Percentiles rank a stretch among this genome's conserved stretches.
These are phyloP conservation scores for Prunella fulvescens DNA, from an alignment of 2,113 vertebrate genomes.

Conservation along the genomic window DNA sequence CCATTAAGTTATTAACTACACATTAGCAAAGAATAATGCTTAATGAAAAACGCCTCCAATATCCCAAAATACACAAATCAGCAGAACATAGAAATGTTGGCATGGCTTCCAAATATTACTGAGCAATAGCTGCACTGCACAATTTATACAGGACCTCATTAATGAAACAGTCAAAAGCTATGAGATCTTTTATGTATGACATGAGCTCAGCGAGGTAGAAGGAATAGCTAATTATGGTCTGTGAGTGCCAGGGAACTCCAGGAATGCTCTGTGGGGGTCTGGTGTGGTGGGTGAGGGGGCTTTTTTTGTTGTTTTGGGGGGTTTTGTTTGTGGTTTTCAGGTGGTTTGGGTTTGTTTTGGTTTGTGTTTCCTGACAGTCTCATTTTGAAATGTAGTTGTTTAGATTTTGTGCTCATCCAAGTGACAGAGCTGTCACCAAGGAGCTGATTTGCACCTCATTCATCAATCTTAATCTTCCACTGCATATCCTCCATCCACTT, in stretches of 20 bases:
- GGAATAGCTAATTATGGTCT: background rate
- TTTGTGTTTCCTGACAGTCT: background rate
- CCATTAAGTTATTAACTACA: conserved; percentile 31
- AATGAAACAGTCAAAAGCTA: background rate
- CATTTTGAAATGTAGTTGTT: background rate
- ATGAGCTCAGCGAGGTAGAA: background rate
- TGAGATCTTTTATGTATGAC: background rate
- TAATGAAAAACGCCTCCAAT: conserved; percentile 34
- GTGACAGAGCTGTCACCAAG: background rate
- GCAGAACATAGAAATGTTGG: background rate
- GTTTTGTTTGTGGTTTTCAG: background rate
- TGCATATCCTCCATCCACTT: background rate
- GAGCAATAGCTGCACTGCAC: background rate
- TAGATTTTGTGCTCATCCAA: background rate
- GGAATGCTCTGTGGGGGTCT: too few relatives aligned
- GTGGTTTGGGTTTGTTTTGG: background rate
- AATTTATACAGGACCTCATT: background rate
- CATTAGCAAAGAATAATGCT: conserved; percentile 36
- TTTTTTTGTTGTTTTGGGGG: too few relatives aligned
- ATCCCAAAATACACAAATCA: conserved; percentile 7
- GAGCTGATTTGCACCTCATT: background rate
- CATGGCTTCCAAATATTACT: background rate
- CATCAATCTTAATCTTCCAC: background rate
- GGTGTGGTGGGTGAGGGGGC: accelerated
- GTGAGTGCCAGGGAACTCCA: background rate